Conservation (phyloP, 2,797 vertebrate species). For the Monodelphis domestica region DNA sequence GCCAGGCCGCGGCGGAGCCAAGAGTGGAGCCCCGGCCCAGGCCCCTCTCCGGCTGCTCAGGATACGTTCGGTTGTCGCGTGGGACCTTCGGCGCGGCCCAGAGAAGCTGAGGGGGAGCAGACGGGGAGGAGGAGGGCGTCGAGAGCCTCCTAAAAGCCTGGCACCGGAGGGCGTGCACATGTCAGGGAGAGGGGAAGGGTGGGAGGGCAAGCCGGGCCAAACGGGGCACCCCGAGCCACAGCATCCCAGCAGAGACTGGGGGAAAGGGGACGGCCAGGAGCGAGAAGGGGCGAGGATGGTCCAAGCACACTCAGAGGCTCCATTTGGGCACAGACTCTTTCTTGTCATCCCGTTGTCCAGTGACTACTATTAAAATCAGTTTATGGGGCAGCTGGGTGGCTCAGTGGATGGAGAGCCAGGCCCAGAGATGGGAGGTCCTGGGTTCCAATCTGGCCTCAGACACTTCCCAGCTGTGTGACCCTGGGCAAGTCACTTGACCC, state of each 20-base stretch:
- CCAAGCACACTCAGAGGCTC: no score
- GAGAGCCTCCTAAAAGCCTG: background rate
- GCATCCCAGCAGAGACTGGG: background rate
- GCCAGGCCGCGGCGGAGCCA: background rate
- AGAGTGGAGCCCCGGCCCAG: no score
- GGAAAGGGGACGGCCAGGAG: background rate
- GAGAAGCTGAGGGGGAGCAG: background rate
- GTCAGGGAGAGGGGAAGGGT: background rate
- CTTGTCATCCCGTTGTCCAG: background rate
- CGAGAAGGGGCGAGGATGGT: background rate
- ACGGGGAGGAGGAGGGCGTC: background rate
- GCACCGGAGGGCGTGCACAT: background rate
- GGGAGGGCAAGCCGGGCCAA: background rate
- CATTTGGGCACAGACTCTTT: background rate
- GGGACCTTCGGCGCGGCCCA: background rate
- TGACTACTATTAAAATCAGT: background rate
- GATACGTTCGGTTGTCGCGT: background rate
- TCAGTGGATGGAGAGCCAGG: no score
- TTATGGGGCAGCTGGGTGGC: no score
- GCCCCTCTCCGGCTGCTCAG: no score
- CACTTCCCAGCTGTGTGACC: no score
- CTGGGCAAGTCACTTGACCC: no score
- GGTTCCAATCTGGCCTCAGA: no score
- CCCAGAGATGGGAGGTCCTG: no score
- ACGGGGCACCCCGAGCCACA: background rate